Conservation (phyloP, 2,113 vertebrate genomes). For the Ptychochromis oligacanthus region DNA sequence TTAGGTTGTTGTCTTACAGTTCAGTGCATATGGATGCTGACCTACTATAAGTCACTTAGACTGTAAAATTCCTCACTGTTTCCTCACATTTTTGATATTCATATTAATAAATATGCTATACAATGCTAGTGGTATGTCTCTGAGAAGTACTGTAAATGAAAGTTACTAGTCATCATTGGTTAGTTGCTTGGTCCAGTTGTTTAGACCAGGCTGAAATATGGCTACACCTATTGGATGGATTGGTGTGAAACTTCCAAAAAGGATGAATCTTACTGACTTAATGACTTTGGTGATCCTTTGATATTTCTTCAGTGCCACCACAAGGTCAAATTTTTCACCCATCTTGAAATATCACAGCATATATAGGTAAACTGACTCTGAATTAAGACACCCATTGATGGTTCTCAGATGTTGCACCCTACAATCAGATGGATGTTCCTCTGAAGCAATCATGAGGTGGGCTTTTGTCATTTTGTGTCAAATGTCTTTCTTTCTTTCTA, state of each 20-base stretch:
- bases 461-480: background rate
- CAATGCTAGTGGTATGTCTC: background rate
- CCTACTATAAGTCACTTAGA: background rate
- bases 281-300: background rate
- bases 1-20: background rate
- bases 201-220: background rate
- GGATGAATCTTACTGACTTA: background rate
- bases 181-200: background rate
- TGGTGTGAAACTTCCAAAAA: background rate
- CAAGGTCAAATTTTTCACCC: background rate
- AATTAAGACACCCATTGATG: background rate
- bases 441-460: background rate
- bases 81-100: background rate
- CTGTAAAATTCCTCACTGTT: background rate
- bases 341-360: background rate
- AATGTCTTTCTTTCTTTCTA: background rate
- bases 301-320: background rate
- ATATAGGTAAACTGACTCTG: background rate
- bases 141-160: background rate
- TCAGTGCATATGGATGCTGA: background rate
- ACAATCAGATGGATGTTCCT: background rate
- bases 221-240: background rate
- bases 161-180: background rate
- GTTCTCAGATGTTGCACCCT: background rate
- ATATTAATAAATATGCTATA: background rate